Base-by-base conservation (phyloP, 2,797 vertebrate genomes). In the Trematomus bernacchii region DNA sequence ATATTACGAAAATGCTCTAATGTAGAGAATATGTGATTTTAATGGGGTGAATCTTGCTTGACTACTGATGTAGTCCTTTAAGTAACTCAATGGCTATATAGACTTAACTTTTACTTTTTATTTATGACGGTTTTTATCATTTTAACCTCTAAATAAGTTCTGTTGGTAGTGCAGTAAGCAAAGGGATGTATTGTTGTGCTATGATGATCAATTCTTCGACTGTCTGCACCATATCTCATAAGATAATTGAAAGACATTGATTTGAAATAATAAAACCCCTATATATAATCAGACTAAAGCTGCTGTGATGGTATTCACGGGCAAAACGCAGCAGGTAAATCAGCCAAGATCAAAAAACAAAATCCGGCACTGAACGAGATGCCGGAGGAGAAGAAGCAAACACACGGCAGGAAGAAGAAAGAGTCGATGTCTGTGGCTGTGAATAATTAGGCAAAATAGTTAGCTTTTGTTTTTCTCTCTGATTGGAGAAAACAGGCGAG, bases 401-500 rank as follows among this genome's bases (percentile, higher is more conserved):
- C 37, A 66, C 66, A 66, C 3, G 6, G 53, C 15, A 48, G 27
- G 71, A 68, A 67, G 65, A 51, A 75, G 57, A 71, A 4, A 67
- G 67, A 66, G 55, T 50, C 50, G 61, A 67, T 9, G 79, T 71
- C 68, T 63, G 76, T 77, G 77, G 61, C 85, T 85, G 88, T 77
- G 83, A 87, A 89, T 88, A 89, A 91, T 92, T 89, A 89, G 75
- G 78, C 85, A 83, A 77, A 90, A 80, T 83, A 84, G 69, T 81
- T 87, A 76, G 73, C 84, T 86, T 87, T 89, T 89, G 85, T 92
- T 90, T 92, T 87, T 83, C 73, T 73, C 61, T 76, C 77, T 89
- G 89, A 91, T 92, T 88, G 84, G 85, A 84, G 85, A 83, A 87
- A 87, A 87, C 57, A 73, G 85, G 74, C 70, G 69, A 86, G 83